phyloP scores from a whole-genome alignment of 2,888 invertebrate species.

The Hydropsyche betteni region DNA sequence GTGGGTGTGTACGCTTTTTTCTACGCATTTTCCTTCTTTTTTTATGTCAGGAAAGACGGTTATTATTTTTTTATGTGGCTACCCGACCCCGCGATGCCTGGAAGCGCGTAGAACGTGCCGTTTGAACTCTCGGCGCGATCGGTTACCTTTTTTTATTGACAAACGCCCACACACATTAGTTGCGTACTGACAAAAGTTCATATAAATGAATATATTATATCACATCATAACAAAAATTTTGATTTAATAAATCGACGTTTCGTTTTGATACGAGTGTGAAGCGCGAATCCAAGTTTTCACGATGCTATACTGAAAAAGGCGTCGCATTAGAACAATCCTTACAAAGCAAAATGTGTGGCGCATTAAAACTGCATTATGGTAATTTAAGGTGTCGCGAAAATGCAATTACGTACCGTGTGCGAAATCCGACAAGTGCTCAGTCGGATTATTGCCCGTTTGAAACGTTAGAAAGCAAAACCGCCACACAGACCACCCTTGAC shows the following conservation, averaged over 20 bases:
- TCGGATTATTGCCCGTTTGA: slow-evolving; percentile 19
- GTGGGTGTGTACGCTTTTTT: slow-evolving; percentile 4
- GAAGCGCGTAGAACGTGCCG: slow-evolving; percentile 20
- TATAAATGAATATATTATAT: too few relatives aligned
- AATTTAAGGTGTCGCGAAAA: slow-evolving; percentile 36
- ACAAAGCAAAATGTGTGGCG: background rate
- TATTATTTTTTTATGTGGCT: slow-evolving; percentile 45
- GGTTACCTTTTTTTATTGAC: slow-evolving; percentile 14
- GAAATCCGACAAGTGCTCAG: slow-evolving; percentile 28
- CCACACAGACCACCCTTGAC: slow-evolving; percentile 34
- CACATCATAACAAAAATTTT: too few relatives aligned
- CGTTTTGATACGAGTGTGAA: too few relatives aligned
- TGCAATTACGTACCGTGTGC: slow-evolving; percentile 27
- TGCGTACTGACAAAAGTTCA: too few relatives aligned
- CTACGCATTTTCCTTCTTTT: background rate
- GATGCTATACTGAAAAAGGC: too few relatives aligned
- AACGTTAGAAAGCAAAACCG: slow-evolving; percentile 29
- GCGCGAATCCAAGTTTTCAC: too few relatives aligned
- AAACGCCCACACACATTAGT: background rate
- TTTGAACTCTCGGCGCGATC: slow-evolving; percentile 29
- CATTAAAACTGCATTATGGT: background rate
- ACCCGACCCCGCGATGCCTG: slow-evolving; percentile 31
- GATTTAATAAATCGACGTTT: too few relatives aligned
- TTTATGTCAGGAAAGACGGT: slow-evolving; percentile 27
- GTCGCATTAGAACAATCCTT: background rate